Percentiles rank a stretch among this genome's conserved stretches.
Evolutionary conservation across 2,113 vertebrate species (phyloP).

Genomic region (Tinamus guttatus): DNA sequence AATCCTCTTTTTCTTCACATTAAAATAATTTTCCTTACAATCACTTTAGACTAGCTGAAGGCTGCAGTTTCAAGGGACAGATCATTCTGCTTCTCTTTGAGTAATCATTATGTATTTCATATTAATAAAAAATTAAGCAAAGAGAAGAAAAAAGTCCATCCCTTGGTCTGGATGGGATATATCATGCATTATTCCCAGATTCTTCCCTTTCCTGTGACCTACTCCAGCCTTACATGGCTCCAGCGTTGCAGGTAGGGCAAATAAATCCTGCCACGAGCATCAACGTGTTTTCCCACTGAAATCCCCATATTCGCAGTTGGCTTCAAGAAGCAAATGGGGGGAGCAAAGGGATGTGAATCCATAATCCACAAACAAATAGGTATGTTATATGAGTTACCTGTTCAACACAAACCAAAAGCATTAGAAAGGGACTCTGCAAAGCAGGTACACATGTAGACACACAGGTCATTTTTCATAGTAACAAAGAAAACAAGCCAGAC

Average conservation of each 20-base stretch:
- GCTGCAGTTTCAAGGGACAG: neutral
- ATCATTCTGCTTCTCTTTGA: neutral
- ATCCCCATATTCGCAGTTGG: slow-evolving; percentile 91
- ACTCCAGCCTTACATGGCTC: slow-evolving; percentile 87
- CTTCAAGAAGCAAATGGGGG: slow-evolving; percentile 92
- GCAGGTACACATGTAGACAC: accelerated
- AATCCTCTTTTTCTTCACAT: neutral
- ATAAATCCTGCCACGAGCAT: slow-evolving; percentile 88
- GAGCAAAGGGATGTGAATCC: slow-evolving; percentile 96
- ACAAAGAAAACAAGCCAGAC: neutral
- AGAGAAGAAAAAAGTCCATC: neutral
- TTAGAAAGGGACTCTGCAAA: neutral
- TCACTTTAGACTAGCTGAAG: neutral
- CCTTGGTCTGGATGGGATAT: neutral
- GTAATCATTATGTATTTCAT: neutral
- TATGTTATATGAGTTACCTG: slow-evolving; percentile 92
- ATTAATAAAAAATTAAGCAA: neutral
- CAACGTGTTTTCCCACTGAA: slow-evolving; percentile 91
- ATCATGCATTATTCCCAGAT: neutral
- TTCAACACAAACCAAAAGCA: slow-evolving; percentile 61
- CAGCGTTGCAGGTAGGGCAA: slow-evolving; percentile 92
- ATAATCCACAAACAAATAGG: slow-evolving; percentile 92
- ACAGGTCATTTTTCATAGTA: neutral
- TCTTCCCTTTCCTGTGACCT: neutral
- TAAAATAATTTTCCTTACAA: neutral